Base-by-base conservation (phyloP, 2,888 invertebrate species). In the Drosophila leonis region DNA sequence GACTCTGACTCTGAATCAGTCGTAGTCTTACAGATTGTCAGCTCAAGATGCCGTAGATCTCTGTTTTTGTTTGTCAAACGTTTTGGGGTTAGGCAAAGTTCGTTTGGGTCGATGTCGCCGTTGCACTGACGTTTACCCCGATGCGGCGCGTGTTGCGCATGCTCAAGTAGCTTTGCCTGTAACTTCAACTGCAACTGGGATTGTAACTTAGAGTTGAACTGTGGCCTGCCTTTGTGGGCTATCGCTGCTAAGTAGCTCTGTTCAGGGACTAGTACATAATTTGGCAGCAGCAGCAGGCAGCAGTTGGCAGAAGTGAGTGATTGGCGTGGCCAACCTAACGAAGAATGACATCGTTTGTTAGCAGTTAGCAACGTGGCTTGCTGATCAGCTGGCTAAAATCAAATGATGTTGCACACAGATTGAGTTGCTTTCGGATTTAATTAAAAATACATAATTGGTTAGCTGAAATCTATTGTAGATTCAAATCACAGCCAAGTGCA, bases 41-140 rank as follows among this genome's bases (percentile, higher is more conserved):
- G 88, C 70, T 59, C 72, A 56, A 87, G 83, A 85, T 88, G 78
- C 70, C 65, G 64, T 46, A 74, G 86, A 88, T 83, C 80, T 88
- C 72, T 62, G 67, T 79, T 78, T 78, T 76, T 72, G 84, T 84
- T 88, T 89, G 87, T 87, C 89, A 83, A 83, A 80, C 78, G 73
- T 72, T 86, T 78, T 65, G 72, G 87, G 87, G 88, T 88, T 81
- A 74, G 80, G 81, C 75, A 78, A 78, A 86, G 84, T 84, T 84
- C 84, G 75, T 83, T 88, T 85, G 57, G 88, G 83, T 88, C 88
- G 77, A 39, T 66, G 74, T 68, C 65, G 79, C 65, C 62, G 81
- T 74, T 65, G 65, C 83, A 67, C 59, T 56, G 75, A 75, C 72
- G 65, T 57, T 55, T 69, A 33, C 39, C 48, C 52, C 66, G 41